These are phyloP conservation scores for Clostera curtula DNA, from an alignment of 2,888 invertebrate species.

Conservation along the genomic window DNA sequence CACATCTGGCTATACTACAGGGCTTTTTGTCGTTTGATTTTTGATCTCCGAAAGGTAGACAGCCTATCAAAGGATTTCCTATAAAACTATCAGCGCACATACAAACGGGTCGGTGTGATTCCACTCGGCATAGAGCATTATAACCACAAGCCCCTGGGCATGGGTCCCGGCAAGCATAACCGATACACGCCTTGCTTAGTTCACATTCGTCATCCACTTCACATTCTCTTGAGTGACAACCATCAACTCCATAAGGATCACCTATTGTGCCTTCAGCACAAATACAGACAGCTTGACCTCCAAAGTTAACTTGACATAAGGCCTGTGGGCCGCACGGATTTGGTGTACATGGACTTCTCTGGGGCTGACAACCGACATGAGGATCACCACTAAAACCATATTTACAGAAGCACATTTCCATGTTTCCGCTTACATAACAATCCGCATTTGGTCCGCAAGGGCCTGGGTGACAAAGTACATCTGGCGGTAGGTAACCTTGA, in stretches of 20 bases:
- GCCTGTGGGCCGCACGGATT: constrained; percentile 89
- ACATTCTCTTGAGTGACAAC: constrained; percentile 88
- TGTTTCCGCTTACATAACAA: constrained; percentile 87
- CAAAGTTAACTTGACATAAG: constrained; percentile 78
- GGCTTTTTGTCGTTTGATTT: constrained; percentile 72
- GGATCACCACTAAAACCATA: constrained; percentile 86
- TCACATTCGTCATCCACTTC: constrained; percentile 86
- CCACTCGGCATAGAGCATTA: constrained; percentile 82
- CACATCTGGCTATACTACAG: constrained; percentile 85
- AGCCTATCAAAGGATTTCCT: constrained; percentile 86
- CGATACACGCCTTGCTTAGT: constrained; percentile 83
- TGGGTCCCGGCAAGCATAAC: constrained; percentile 86
- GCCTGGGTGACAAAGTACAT: constrained; percentile 84
- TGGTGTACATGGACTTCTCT: constrained; percentile 83
- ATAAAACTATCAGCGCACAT: constrained; percentile 81
- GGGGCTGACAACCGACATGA: constrained; percentile 82
- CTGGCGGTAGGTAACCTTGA: constrained; percentile 68
- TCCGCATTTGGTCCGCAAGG: constrained; percentile 89
- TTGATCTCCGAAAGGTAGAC: constrained; percentile 76
- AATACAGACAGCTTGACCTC: constrained; percentile 81
- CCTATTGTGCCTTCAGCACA: constrained; percentile 86
- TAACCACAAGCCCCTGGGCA: constrained; percentile 88
- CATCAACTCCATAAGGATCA: constrained; percentile 81
- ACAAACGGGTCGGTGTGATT: constrained; percentile 87
- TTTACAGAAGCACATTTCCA: constrained; percentile 89